Base-by-base conservation (phyloP, 2,888 invertebrate species). In the Cantharis rufa region DNA sequence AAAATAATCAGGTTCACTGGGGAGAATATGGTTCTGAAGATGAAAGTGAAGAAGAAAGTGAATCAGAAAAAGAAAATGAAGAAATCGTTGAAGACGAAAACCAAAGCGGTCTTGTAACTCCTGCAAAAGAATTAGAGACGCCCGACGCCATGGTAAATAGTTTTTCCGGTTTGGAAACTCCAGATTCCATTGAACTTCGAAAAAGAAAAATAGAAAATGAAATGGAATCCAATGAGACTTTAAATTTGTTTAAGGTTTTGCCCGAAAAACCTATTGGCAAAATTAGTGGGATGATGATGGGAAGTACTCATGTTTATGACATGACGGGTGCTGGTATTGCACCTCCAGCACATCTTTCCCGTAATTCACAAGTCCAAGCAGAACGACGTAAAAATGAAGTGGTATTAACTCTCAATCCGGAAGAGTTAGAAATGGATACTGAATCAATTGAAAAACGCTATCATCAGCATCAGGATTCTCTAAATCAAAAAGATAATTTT, bases 251-350 rank as follows among this genome's bases (percentile, higher is more conserved):
- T 89, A 97, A 98, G 84, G 95, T 99, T 76, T 89, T 99, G 76
- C 98, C 98, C 27, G 99, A 99, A 89, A 95, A 98, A 84, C 94
- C 96, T 80, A 93, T 94, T 27, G 98, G 98, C 75, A 92, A 96
- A 70, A 92, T 98, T 74, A 94, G 95, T 1, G 94, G 94, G 74
- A 92, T 94, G 0, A 98, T 99, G 98, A 98, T 99, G 98, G 99
- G 95, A 2, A 98, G 98, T 68, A 97, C 97, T 0, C 99, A 99
- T 88, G 97, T 98, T 0, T 99, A 99, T 87, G 99, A 99, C 86
- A 93, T 99, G 89, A 92, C 94, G 61, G 92, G 92, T 18, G 93
- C 92, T 9, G 90, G 90, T 11, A 90, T 89, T 73, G 90, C 90
- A 7, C 90, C 92, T 24, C 89, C 90, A 1, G 91, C 91, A 5